Evolutionary conservation across 2,113 vertebrate genomes (phyloP), one percentile per base, ranked within the genome.

Genomic region (Ciconia maguari): DNA sequence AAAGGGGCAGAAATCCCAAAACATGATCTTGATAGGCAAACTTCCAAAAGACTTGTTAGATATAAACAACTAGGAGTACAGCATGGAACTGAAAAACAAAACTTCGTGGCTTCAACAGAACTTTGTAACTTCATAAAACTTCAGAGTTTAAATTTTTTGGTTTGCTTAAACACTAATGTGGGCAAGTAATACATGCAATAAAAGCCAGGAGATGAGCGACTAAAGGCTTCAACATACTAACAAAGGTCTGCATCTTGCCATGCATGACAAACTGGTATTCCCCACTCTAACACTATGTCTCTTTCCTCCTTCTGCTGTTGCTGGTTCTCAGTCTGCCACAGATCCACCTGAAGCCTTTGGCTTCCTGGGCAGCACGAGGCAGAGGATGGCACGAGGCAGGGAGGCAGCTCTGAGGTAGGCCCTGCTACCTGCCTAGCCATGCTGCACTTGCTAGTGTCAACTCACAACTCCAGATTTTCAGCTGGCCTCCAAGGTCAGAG

Each of bases 311-410:
- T 60, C 17, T 8, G 27, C 20, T 9, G 2, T 24, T 46, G 36
- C 65, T 20, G 11, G 8, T 61, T 68, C 54, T 68, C 11, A 19
- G 5, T 13, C 19, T 78, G 71, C 10, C 38, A 8, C 52, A 62
- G 36, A 51, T 30, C 19, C 32, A 15, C 13, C 30, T 38, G n/a
- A 20, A 0, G 5, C 3, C 0, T 68, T 61, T 54, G 52, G 46
- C 58, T 44, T 55, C 19, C 24, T 34, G 60, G 41, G 27, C 46
- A 78, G 41, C 0, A 0, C 0, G 3, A 66, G 52, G 48, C 52
- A 55, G 71, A 66, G 41, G 41, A 17, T 10, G 27, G 26, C 27
- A 32, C 0, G 5, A 52, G 34, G 46, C 9, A 26, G 34, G 38
- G 38, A 90, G n/a, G 46, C 36, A 54, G 57, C 24, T 36, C 46